Evolutionary conservation across 2,888 invertebrate species (phyloP).

Genomic region (Myopa testacea): DNA sequence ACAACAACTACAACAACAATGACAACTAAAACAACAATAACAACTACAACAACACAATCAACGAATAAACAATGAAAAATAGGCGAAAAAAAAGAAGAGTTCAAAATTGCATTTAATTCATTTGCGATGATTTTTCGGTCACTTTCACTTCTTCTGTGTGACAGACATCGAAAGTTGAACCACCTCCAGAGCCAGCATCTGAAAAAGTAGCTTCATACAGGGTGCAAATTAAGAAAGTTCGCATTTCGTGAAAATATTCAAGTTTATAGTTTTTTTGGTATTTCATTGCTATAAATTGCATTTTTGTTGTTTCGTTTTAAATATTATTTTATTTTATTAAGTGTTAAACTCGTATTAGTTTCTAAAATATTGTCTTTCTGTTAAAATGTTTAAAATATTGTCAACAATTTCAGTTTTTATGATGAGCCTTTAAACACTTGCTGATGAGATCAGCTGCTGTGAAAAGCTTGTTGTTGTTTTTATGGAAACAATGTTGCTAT

Average conservation of each 20-base stretch:
- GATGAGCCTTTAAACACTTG: neutral
- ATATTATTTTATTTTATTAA: neutral
- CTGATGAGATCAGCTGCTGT: neutral
- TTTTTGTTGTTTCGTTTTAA: too few relatives aligned
- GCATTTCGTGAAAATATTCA: too few relatives aligned
- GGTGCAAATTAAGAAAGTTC: too few relatives aligned
- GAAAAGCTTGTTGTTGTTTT: neutral
- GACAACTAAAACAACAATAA: neutral
- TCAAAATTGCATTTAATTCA: neutral
- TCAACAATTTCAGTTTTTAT: neutral
- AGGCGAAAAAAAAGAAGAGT: neutral
- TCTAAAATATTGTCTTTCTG: too few relatives aligned
- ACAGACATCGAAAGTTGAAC: neutral
- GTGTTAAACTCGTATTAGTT: neutral
- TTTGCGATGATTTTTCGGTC: slow-evolving; percentile 10
- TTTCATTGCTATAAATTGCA: too few relatives aligned
- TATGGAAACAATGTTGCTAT: neutral
- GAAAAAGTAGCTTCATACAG: too few relatives aligned
- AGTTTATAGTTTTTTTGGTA: too few relatives aligned
- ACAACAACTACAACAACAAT: neutral
- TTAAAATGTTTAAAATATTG: neutral
- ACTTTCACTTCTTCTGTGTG: slow-evolving; percentile 5
- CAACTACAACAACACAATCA: neutral
- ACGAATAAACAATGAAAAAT: neutral
- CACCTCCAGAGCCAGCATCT: too few relatives aligned